Evolutionary conservation across 2,888 invertebrate genomes (phyloP).

Genomic region (Chloromyia formosa): DNA sequence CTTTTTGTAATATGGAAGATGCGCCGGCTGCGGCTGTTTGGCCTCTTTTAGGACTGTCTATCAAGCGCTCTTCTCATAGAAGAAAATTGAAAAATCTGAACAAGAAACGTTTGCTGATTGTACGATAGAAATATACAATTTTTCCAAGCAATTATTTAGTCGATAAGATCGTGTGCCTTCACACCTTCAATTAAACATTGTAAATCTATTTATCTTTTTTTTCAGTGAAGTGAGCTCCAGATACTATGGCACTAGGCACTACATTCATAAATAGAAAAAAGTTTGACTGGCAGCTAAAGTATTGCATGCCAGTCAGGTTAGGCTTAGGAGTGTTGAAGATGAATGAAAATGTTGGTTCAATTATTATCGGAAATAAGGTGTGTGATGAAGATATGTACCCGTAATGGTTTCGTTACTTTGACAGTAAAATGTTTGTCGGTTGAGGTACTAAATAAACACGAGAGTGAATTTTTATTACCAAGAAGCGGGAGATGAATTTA

Average conservation of each 20-base stretch:
- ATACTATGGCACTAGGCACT: neutral
- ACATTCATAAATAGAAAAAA: neutral
- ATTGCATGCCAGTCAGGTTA: neutral
- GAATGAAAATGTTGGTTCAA: neutral
- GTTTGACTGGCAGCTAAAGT: constrained; percentile 1
- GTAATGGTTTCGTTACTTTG: too few relatives aligned
- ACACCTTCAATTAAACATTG: constrained; percentile 42
- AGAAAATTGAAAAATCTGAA: constrained; percentile 19
- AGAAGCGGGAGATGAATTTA: too few relatives aligned
- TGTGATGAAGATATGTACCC: too few relatives aligned
- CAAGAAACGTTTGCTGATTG: constrained; percentile 5
- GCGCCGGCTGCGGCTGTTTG: neutral
- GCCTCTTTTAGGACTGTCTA: neutral
- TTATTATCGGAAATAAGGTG: neutral
- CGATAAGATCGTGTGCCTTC: constrained; percentile 42
- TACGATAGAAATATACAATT: constrained; percentile 28
- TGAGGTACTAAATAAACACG: too few relatives aligned
- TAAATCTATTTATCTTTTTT: neutral
- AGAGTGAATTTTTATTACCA: too few relatives aligned
- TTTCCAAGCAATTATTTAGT: constrained; percentile 35
- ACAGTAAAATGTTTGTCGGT: too few relatives aligned
- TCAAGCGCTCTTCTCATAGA: neutral
- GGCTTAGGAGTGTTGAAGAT: neutral
- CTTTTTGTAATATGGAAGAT: neutral
- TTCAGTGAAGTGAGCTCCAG: neutral